These are phyloP conservation scores for Acheta domesticus DNA, from an alignment of 2,888 invertebrate genomes.

Conservation along the genomic window DNA sequence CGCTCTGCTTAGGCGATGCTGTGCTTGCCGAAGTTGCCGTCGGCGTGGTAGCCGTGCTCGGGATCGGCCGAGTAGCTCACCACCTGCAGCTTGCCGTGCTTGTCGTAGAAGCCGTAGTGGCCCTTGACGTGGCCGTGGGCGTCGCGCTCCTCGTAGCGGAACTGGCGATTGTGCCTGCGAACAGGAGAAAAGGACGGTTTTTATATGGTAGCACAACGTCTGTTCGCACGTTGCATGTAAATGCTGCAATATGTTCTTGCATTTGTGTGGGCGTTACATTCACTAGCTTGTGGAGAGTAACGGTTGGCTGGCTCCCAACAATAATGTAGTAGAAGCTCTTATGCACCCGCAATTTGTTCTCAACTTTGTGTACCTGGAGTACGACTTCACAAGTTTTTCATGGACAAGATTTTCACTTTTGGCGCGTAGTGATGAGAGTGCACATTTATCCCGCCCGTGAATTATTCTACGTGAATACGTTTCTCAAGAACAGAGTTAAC, in stretches of 20 bases:
- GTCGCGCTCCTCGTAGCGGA: conserved; percentile 74
- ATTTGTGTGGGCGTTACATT: not conserved
- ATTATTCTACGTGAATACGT: too few relatives aligned
- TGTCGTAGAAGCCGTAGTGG: conserved; percentile 77
- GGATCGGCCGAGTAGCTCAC: conserved; percentile 74
- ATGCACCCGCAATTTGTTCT: too few relatives aligned
- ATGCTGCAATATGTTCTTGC: not conserved
- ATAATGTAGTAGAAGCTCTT: not conserved
- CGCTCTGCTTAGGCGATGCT: not conserved
- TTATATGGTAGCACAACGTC: not conserved
- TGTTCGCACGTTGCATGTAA: not conserved
- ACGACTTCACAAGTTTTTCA: too few relatives aligned
- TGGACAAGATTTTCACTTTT: too few relatives aligned
- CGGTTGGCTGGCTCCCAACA: conserved; percentile 18
- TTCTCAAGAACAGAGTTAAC: too few relatives aligned
- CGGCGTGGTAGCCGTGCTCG: conserved; percentile 64
- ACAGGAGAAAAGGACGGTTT: conserved; percentile 22
- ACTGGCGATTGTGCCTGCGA: conserved; percentile 73
- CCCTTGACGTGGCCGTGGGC: conserved; percentile 72
- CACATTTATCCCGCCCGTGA: too few relatives aligned
- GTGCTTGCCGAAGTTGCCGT: conserved; percentile 36
- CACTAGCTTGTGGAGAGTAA: not conserved
- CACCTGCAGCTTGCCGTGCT: conserved; percentile 68
- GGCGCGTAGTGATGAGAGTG: too few relatives aligned
- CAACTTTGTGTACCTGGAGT: too few relatives aligned